phyloP scores from a whole-genome alignment of 2,888 invertebrate genomes.

The Autographa pulchrina region DNA sequence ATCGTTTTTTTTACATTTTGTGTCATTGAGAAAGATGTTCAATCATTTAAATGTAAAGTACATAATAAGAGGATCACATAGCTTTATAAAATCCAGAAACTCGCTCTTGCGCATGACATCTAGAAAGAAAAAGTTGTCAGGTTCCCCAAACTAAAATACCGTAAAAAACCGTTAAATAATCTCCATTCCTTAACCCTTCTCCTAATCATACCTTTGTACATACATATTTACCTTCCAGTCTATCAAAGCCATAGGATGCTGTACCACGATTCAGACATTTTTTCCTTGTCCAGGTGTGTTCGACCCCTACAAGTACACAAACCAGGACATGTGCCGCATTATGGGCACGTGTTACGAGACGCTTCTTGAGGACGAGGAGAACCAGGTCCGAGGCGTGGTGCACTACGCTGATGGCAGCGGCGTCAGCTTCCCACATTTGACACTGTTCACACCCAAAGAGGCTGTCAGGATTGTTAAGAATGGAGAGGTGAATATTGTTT shows the following conservation, averaged over 20 bases:
- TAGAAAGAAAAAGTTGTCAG: too few relatives aligned
- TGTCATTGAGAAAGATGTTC: too few relatives aligned
- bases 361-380: conserved; percentile 94
- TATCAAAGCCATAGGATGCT: too few relatives aligned
- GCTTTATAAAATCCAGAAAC: too few relatives aligned
- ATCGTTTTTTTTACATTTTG: too few relatives aligned
- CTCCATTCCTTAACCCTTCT: too few relatives aligned
- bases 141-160: neutral
- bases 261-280: neutral
- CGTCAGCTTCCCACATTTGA: conserved; percentile 93
- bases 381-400: conserved; percentile 93
- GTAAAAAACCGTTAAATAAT: too few relatives aligned
- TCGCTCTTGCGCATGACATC: too few relatives aligned
- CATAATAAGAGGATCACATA: too few relatives aligned
- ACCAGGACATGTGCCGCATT: conserved; percentile 94
- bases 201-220: too few relatives aligned
- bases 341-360: conserved; percentile 94
- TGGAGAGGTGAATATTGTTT: conserved; percentile 91
- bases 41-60: too few relatives aligned
- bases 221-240: too few relatives aligned
- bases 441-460: conserved; percentile 93
- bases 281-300: conserved; percentile 90
- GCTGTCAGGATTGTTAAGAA: conserved; percentile 94
- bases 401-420: conserved; percentile 94
- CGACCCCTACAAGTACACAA: conserved; percentile 93